Evolutionary conservation across 1,140 invertebrate genomes (phyloP).

Genomic region (Drosophila kikkawai): DNA sequence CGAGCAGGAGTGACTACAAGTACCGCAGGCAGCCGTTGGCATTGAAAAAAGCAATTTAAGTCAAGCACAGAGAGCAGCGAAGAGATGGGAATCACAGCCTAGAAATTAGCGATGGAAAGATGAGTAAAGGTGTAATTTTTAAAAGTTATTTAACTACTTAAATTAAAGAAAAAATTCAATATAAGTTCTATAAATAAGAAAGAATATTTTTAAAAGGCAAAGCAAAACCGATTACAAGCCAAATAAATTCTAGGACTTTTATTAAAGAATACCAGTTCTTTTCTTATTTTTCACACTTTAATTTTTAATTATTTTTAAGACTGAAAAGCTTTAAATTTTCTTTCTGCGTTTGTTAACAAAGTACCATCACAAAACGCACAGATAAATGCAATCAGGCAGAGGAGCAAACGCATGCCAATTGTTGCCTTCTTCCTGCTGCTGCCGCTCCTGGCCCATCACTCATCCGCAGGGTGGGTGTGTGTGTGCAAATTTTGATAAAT

Average conservation of each 20-base stretch:
- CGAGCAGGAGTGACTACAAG: slow-evolving; percentile 11
- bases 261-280: not conserved
- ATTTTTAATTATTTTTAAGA: not conserved
- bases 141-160: not conserved
- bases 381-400: slow-evolving; percentile 47
- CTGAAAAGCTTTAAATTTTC: too few species aligned
- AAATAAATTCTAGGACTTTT: accelerated
- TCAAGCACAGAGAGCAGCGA: slow-evolving; percentile 58
- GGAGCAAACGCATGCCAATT: slow-evolving; percentile 67
- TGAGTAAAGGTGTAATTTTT: not conserved
- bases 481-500: slow-evolving; percentile 81
- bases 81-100: slow-evolving; percentile 9
- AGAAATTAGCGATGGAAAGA: slow-evolving; percentile 11
- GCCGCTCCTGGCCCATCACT: slow-evolving; percentile 4
- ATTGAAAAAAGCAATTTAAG: slow-evolving; percentile 83
- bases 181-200: not conserved
- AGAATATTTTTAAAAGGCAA: too few species aligned
- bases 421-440: slow-evolving; percentile 37
- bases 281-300: not conserved
- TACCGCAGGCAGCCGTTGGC: slow-evolving; percentile 60
- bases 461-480: slow-evolving; percentile 16
- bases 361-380: slow-evolving; percentile 28
- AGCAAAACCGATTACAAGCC: not conserved
- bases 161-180: not conserved
- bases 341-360: not conserved